Evolutionary conservation across 2,113 vertebrate species (phyloP).

Genomic region (Gavialis gangeticus): DNA sequence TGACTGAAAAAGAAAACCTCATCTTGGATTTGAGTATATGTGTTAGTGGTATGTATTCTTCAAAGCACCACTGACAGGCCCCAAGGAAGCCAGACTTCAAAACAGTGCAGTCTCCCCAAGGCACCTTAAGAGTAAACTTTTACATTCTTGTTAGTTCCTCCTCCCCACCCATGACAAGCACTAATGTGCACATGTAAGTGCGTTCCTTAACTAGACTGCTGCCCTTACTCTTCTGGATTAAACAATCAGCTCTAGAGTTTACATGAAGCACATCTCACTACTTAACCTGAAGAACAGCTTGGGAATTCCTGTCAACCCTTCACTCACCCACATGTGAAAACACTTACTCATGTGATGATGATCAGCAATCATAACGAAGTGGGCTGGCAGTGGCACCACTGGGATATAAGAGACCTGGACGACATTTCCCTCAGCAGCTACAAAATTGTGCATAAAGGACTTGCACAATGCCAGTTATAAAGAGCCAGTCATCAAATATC

Average conservation of each 20-base stretch:
- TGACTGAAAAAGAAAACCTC: background rate
- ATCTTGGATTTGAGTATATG: too few relatives aligned
- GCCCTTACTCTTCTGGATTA: background rate
- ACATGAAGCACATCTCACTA: background rate
- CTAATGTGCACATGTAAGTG: background rate
- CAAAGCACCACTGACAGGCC: background rate
- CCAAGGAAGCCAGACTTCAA: background rate
- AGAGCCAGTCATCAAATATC: background rate
- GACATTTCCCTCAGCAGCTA: background rate
- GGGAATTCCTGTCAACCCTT: background rate
- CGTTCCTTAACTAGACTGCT: slow-evolving; percentile 5
- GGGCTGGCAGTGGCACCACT: background rate
- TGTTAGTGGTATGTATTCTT: too few relatives aligned
- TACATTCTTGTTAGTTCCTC: slow-evolving; percentile 15
- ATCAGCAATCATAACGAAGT: background rate
- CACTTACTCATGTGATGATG: background rate
- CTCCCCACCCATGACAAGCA: slow-evolving; percentile 28
- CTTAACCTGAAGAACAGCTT: background rate
- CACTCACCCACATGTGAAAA: background rate
- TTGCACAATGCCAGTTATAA: background rate
- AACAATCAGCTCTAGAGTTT: background rate
- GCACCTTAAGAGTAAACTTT: background rate
- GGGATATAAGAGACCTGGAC: background rate
- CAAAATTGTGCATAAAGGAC: background rate
- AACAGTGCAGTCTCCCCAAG: background rate